These are phyloP conservation scores for Perizoma flavofasciatum DNA, from an alignment of 2,888 invertebrate genomes.

Conservation along the genomic window DNA sequence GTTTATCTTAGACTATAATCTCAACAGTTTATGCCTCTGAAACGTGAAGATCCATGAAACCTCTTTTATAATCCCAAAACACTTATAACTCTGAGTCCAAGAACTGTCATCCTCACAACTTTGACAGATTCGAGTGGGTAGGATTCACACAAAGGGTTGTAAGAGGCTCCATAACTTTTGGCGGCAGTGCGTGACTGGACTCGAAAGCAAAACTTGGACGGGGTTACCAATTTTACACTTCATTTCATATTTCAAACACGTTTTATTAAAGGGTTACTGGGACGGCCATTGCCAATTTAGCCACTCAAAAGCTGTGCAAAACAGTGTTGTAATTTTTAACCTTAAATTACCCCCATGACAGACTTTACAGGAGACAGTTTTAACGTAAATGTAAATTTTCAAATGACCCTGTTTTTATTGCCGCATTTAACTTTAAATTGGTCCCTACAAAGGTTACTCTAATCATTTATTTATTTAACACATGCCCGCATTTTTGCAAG, in stretches of 20 bases:
- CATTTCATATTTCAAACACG: slow-evolving; percentile 40
- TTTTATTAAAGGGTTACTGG: slow-evolving; percentile 24
- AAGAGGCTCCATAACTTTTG: slow-evolving; percentile 21
- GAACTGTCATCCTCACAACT: slow-evolving; percentile 4
- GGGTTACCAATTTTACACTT: slow-evolving; percentile 36
- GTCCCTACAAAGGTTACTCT: too few relatives aligned
- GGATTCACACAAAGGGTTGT: slow-evolving; percentile 10
- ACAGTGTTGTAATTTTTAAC: slow-evolving; percentile 36
- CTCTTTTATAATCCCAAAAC: neutral
- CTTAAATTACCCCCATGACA: slow-evolving; percentile 17
- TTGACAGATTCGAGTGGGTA: slow-evolving; percentile 5
- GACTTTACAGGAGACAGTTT: slow-evolving; percentile 3
- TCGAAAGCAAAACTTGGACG: slow-evolving; percentile 8
- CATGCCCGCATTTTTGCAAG: too few relatives aligned
- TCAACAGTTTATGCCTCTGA: too few relatives aligned
- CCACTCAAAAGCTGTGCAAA: slow-evolving; percentile 8
- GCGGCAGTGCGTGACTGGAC: slow-evolving; percentile 24
- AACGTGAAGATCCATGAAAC: too few relatives aligned
- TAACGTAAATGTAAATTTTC: slow-evolving; percentile 4
- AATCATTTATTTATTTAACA: too few relatives aligned
- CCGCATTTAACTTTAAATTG: slow-evolving; percentile 11
- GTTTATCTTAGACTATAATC: too few relatives aligned
- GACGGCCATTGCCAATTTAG: slow-evolving; percentile 19
- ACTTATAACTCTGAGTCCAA: neutral
- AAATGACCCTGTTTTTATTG: slow-evolving; percentile 3